Base-by-base conservation (phyloP, 1,140 invertebrate species). In the Listronotus bonariensis region DNA sequence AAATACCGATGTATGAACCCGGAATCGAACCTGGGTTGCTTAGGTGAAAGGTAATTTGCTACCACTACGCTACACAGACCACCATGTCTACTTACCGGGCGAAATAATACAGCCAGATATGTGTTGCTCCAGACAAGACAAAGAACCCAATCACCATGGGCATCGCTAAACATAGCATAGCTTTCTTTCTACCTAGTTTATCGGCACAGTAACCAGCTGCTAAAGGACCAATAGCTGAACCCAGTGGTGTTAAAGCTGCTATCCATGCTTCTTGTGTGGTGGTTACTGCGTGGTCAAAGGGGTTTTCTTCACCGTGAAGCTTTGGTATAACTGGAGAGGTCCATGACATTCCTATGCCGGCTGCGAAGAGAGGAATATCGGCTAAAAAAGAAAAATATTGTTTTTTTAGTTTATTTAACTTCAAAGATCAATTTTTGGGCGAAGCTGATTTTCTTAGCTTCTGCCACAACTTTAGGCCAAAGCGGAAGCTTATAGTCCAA, bases 221-320 rank as follows among this genome's bases (percentile, higher is more conserved):
- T 11, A 69, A 62, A 1, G 74, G 68, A 4, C 73, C 74, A 26
- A 74, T 59, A 3, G 92, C 81, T 26, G 91, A 90, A 9, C 92
- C 92, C n/a, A 95, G 72, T 0, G 90, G 86, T 46, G 94, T 80
- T 9, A 95, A 77, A 0, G 90, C 90, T 0, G 88, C 89, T 60
- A 95, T 89, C 92, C 91, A 95, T 0, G 92, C 89, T 43, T 80
- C 79, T 70, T 91, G 79, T 1, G 84, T 81, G 0, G 67, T 18
- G 0, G 78, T 81, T 5, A 85, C 56, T 8, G 38, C 42, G 3
- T 63, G 65, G 0, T 79, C 80, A 7, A 76, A 66, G 0, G 74
- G 74, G 55, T 72, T 75, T 32, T 73, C 67, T 18, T 57, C 31
- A 14, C 34, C 15, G 17, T 61, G 53, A n/a, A 91, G 75, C 70